A percentile compares a stretch with the other conserved stretches of the same genome.
Evolutionary conservation across 2,888 invertebrate species (phyloP).

Genomic region (Schrankia costaestrigalis): DNA sequence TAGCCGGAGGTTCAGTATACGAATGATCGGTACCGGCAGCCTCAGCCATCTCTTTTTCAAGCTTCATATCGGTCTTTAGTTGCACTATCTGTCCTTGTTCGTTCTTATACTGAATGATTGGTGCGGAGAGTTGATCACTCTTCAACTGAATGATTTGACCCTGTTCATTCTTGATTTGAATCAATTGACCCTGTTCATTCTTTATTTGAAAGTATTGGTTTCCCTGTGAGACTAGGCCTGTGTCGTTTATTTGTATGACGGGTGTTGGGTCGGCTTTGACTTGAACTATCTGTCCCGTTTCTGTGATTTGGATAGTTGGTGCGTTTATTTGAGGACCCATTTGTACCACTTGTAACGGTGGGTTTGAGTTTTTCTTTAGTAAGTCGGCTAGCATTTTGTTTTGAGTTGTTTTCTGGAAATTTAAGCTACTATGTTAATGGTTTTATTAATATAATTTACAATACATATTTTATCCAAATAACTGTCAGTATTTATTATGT

Average conservation of each 20-base stretch:
- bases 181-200: slow-evolving; percentile 70
- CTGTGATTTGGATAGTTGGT: slow-evolving; percentile 73
- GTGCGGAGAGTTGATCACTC: slow-evolving; percentile 57
- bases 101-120: slow-evolving; percentile 58
- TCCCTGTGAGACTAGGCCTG: slow-evolving; percentile 43
- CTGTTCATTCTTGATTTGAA: slow-evolving; percentile 70
- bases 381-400: slow-evolving; percentile 92
- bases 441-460: too few relatives aligned
- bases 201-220: slow-evolving; percentile 68
- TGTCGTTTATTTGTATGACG: slow-evolving; percentile 59
- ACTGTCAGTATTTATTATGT: too few relatives aligned
- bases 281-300: slow-evolving; percentile 73
- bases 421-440: neutral
- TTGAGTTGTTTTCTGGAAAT: slow-evolving; percentile 64
- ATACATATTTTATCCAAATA: too few relatives aligned
- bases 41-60: slow-evolving; percentile 55
- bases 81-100: slow-evolving; percentile 60
- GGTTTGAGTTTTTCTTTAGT: slow-evolving; percentile 86
- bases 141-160: slow-evolving; percentile 72
- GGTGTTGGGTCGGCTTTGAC: slow-evolving; percentile 60
- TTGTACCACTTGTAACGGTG: slow-evolving; percentile 75
- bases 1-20: slow-evolving; percentile 64
- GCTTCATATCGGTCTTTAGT: slow-evolving; percentile 45
- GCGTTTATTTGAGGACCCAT: slow-evolving; percentile 69
- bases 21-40: slow-evolving; percentile 58